Conservation (phyloP, 1,140 invertebrate genomes). For the Lutraria rhynchaena region DNA sequence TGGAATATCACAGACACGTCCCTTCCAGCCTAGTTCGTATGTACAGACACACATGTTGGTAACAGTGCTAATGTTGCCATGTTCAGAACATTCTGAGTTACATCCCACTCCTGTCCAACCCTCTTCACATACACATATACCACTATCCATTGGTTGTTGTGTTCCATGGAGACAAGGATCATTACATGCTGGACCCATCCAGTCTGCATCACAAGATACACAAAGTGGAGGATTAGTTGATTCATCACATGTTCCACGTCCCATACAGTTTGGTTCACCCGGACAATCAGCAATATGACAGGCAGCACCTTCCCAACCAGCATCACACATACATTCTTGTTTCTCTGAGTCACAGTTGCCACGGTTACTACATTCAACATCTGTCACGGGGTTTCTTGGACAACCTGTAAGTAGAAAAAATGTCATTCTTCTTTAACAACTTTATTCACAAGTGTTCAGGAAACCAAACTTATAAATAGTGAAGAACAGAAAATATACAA, state of each 20-base stretch:
- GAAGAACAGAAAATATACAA: no score
- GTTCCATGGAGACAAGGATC: slow-evolving; percentile 74
- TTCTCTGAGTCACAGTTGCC: slow-evolving; percentile 73
- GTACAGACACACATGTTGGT: slow-evolving; percentile 70
- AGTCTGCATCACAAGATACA: slow-evolving; percentile 65
- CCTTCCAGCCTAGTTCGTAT: slow-evolving; percentile 74
- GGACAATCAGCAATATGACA: slow-evolving; percentile 75
- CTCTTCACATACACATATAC: slow-evolving; percentile 66
- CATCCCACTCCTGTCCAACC: slow-evolving; percentile 76
- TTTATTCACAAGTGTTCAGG: no score
- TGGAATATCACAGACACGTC: slow-evolving; percentile 72
- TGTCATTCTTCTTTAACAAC: neutral
- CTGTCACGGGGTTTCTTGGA: slow-evolving; percentile 67
- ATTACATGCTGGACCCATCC: slow-evolving; percentile 74
- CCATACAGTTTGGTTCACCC: slow-evolving; percentile 73
- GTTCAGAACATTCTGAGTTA: slow-evolving; percentile 74
- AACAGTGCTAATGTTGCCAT: slow-evolving; percentile 64
- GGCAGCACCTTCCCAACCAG: slow-evolving; percentile 71
- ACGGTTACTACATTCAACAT: slow-evolving; percentile 68
- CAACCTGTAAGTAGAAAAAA: slow-evolving; percentile 57
- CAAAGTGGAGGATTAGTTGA: slow-evolving; percentile 69
- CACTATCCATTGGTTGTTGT: slow-evolving; percentile 65
- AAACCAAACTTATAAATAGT: no score
- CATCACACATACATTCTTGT: slow-evolving; percentile 66
- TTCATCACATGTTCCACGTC: slow-evolving; percentile 65